phyloP scores from a whole-genome alignment of 2,888 invertebrate genomes.

The Parnassius orleans region DNA sequence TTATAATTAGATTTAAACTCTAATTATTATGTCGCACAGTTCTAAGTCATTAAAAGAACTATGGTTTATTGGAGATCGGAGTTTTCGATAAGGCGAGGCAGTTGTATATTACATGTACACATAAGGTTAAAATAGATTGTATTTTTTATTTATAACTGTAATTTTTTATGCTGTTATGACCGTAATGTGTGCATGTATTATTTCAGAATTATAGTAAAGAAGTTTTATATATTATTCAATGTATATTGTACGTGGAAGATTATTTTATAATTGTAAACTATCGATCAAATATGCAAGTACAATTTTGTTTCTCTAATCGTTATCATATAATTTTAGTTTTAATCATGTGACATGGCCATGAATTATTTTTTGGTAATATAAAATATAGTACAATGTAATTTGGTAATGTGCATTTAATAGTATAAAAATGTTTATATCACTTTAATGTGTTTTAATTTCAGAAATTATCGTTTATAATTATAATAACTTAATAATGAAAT shows the following conservation, averaged over 20 bases:
- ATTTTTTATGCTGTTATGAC: background rate
- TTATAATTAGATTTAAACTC: conserved; percentile 9
- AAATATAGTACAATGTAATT: conserved; percentile 63
- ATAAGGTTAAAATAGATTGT: conserved; percentile 9
- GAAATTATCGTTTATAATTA: conserved; percentile 34
- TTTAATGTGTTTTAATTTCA: conserved; percentile 44
- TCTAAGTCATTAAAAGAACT: conserved; percentile 7
- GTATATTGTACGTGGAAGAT: conserved; percentile 69
- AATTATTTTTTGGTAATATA: conserved; percentile 40
- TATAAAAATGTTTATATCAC: conserved; percentile 46
- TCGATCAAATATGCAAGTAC: conserved; percentile 55
- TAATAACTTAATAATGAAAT: conserved; percentile 30
- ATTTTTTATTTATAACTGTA: conserved; percentile 5
- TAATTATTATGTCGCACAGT: conserved; percentile 7
- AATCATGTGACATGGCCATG: conserved; percentile 37
- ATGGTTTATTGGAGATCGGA: conserved; percentile 1
- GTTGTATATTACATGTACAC: conserved; percentile 22
- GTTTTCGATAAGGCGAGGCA: conserved; percentile 1
- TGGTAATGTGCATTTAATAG: conserved; percentile 72
- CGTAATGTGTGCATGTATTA: conserved; percentile 20
- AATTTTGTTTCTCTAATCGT: conserved; percentile 36
- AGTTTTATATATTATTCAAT: conserved; percentile 68
- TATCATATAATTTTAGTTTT: conserved; percentile 27
- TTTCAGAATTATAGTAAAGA: conserved; percentile 41
- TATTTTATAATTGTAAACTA: conserved; percentile 64